phyloP scores from a whole-genome alignment of 2,888 invertebrate species.

The Mimas tiliae region DNA sequence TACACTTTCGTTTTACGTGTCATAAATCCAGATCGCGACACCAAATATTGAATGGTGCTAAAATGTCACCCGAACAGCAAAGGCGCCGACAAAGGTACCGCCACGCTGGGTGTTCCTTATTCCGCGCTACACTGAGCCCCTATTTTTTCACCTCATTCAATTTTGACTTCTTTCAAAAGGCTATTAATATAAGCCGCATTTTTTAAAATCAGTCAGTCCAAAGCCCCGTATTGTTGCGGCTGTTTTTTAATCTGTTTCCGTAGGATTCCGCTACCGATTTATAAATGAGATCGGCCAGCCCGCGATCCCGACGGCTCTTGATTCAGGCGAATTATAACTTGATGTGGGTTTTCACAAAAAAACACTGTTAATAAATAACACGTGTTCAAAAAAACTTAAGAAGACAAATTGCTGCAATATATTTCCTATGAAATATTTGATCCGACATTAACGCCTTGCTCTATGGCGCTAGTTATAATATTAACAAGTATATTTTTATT shows the following conservation, averaged over 20 bases:
- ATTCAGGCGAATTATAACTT: constrained; percentile 79
- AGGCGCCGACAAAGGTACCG: constrained; percentile 80
- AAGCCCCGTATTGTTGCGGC: constrained; percentile 76
- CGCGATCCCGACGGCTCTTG: constrained; percentile 72
- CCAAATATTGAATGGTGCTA: constrained; percentile 84
- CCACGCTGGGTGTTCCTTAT: constrained; percentile 82
- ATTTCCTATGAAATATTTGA: constrained; percentile 65
- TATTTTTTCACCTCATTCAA: constrained; percentile 84
- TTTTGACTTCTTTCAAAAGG: constrained; percentile 85
- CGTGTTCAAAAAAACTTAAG: constrained; percentile 74
- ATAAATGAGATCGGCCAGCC: constrained; percentile 75
- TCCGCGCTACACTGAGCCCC: constrained; percentile 74
- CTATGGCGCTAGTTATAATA: constrained; percentile 22
- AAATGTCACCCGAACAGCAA: constrained; percentile 82
- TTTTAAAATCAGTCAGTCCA: constrained; percentile 78
- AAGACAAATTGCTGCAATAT: constrained; percentile 77
- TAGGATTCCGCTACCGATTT: constrained; percentile 84
- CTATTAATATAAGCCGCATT: constrained; percentile 84
- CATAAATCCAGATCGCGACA: constrained; percentile 82
- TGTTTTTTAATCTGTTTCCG: constrained; percentile 83
- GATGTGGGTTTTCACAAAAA: constrained; percentile 80
- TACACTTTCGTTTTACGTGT: constrained; percentile 70
- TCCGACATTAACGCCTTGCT: background rate
- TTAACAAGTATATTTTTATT: too few species aligned
- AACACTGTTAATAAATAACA: constrained; percentile 75